Percentiles rank a stretch among this genome's conserved stretches.
Conservation (phyloP, 1,140 invertebrate species). For the Drosophila kepulauana region DNA sequence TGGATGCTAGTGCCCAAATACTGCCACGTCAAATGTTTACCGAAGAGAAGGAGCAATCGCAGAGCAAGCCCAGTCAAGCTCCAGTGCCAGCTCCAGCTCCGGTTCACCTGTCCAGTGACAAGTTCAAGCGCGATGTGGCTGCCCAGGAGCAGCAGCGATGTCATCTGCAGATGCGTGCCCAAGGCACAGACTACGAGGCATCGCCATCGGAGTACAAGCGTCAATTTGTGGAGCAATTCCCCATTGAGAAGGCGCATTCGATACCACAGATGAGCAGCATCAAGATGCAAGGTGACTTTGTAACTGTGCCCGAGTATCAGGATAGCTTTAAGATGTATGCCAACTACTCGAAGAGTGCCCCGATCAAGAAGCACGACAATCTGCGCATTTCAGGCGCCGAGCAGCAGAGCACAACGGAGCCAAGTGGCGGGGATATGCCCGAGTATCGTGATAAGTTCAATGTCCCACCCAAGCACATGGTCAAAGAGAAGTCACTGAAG, state of each 20-base stretch:
- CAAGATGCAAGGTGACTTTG: constrained; percentile 76
- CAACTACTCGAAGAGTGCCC: constrained; percentile 79
- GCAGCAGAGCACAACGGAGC: constrained; percentile 27
- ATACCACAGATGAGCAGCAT: constrained; percentile 83
- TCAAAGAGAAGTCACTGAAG: constrained; percentile 76
- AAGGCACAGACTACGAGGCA: constrained; percentile 50
- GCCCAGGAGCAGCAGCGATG: constrained; percentile 67
- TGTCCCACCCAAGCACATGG: constrained; percentile 71
- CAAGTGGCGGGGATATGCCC: constrained; percentile 49
- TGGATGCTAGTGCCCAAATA: constrained; percentile 73
- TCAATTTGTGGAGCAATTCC: constrained; percentile 75
- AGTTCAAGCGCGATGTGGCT: constrained; percentile 71
- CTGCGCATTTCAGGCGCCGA: constrained; percentile 72
- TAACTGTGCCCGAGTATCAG: constrained; percentile 76
- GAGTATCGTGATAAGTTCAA: constrained; percentile 81
- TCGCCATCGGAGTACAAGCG: constrained; percentile 76
- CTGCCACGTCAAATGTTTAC: constrained; percentile 72
- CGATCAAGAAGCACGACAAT: constrained; percentile 81
- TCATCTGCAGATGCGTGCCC: constrained; percentile 65
- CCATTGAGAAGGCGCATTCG: constrained; percentile 80
- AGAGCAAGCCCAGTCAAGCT: neutral
- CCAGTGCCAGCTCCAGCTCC: too few species aligned
- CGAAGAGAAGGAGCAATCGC: constrained; percentile 35
- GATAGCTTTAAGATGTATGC: constrained; percentile 83
- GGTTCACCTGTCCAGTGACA: constrained; percentile 41